A percentile compares a stretch with the other conserved stretches of the same genome.
Conservation (phyloP, 2,113 vertebrate genomes). For the Caracal caracal region DNA sequence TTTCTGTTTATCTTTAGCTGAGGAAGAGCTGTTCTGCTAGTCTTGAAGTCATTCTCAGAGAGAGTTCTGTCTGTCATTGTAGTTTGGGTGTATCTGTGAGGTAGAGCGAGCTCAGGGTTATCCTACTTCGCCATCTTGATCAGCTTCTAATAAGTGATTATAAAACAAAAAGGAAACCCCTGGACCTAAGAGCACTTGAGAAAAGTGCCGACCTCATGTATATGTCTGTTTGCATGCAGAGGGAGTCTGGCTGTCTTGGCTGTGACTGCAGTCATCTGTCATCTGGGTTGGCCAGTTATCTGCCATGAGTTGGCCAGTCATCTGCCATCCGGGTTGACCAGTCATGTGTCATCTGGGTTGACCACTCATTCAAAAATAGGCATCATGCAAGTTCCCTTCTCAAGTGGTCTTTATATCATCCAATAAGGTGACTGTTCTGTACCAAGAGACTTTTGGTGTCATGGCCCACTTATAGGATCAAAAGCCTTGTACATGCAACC, state of each 20-base stretch:
- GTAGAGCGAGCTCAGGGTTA: not conserved
- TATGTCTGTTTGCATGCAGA: not conserved
- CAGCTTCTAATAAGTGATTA: not conserved
- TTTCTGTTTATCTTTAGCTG: not conserved
- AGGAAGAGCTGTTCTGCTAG: not conserved
- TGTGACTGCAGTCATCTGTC: not conserved
- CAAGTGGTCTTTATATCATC: not conserved
- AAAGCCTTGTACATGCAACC: fast-evolving
- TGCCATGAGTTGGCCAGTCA: too few species aligned
- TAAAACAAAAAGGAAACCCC: not conserved
- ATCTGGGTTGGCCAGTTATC: not conserved
- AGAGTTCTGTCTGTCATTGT: not conserved
- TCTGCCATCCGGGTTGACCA: too few species aligned
- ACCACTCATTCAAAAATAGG: fast-evolving
- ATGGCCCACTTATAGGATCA: fast-evolving
- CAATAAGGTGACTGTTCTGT: not conserved
- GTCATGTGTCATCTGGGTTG: not conserved
- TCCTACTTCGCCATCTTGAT: not conserved
- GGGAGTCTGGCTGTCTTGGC: not conserved
- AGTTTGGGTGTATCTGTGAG: not conserved
- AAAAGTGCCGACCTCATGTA: not conserved
- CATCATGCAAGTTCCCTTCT: not conserved
- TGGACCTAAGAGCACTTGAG: too few species aligned
- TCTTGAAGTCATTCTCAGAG: not conserved
- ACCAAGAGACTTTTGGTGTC: not conserved